Conservation (phyloP, 2,797 vertebrate species). For the Amblyraja radiata region DNA sequence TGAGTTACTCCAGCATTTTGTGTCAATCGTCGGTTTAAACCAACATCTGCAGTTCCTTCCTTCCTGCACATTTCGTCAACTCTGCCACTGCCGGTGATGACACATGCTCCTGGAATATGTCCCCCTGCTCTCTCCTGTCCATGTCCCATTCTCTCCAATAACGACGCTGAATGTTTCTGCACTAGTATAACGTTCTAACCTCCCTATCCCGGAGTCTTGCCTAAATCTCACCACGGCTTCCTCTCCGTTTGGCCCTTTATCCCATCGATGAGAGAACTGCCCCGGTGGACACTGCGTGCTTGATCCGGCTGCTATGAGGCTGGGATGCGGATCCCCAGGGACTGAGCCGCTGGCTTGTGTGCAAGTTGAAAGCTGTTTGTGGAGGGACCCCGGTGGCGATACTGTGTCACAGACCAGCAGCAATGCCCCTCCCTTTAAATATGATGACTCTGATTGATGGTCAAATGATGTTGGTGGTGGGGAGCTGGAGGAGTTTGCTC, state of each 20-base stretch:
- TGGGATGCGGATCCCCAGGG: not conserved
- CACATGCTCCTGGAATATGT: not conserved
- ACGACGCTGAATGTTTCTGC: too few species aligned
- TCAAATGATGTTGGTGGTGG: slow-evolving; percentile 11
- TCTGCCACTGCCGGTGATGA: not conserved
- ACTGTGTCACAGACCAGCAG: not conserved
- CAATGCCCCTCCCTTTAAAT: slow-evolving; percentile 13
- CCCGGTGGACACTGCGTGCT: not conserved
- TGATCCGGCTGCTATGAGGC: not conserved
- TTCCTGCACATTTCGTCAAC: too few species aligned
- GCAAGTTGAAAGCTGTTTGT: not conserved
- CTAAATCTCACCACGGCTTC: not conserved
- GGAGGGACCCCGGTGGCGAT: not conserved
- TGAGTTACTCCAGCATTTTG: too few species aligned
- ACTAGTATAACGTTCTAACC: not conserved
- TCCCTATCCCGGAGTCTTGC: not conserved
- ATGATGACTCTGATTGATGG: slow-evolving; percentile 30
- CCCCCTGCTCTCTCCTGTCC: not conserved
- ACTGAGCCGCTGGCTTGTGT: not conserved
- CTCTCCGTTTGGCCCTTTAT: too few species aligned
- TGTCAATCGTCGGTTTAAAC: too few species aligned
- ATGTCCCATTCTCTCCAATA: not conserved
- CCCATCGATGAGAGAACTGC: too few species aligned
- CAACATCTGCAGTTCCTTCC: too few species aligned
- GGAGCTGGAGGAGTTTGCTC: not conserved